A percentile compares a stretch with the other conserved stretches of the same genome.
Evolutionary conservation across 2,797 vertebrate species (phyloP).

Genomic region (Cyprinella venusta): DNA sequence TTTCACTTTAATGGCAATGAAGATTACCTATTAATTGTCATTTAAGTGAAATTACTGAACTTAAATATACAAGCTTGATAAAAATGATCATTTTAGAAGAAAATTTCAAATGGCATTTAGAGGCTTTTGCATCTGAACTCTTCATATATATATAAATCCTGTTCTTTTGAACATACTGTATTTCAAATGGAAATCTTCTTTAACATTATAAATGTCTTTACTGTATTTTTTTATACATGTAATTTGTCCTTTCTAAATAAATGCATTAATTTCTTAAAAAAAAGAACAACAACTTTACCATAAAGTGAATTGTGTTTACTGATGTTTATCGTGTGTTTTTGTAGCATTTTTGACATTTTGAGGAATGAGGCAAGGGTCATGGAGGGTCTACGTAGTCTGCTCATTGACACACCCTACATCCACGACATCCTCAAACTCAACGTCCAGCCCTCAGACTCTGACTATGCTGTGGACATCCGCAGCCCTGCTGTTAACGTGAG

Average conservation of each 20-base stretch:
- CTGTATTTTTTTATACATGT: background rate
- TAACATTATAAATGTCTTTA: background rate
- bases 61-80: no score
- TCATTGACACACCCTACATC: slow-evolving; percentile 86
- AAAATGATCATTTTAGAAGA: no score
- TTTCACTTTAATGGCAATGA: no score
- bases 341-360: slow-evolving; percentile 89
- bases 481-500: slow-evolving; percentile 88
- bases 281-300: background rate
- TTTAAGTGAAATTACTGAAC: no score
- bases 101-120: no score
- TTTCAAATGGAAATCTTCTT: background rate
- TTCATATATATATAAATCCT: no score
- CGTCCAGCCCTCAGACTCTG: slow-evolving; percentile 90
- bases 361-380: slow-evolving; percentile 93
- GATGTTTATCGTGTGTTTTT: background rate
- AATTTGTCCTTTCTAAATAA: background rate
- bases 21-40: no score
- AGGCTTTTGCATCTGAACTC: no score
- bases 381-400: slow-evolving; percentile 94
- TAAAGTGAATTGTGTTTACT: background rate
- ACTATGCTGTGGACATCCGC: slow-evolving; percentile 96
- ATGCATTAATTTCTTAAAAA: background rate
- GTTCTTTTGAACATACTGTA: no score
- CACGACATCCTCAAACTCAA: slow-evolving; percentile 94